Evolutionary conservation across 2,113 vertebrate genomes (phyloP), one percentile per base, ranked within the genome.

Genomic region (Platysternon megacephalum): DNA sequence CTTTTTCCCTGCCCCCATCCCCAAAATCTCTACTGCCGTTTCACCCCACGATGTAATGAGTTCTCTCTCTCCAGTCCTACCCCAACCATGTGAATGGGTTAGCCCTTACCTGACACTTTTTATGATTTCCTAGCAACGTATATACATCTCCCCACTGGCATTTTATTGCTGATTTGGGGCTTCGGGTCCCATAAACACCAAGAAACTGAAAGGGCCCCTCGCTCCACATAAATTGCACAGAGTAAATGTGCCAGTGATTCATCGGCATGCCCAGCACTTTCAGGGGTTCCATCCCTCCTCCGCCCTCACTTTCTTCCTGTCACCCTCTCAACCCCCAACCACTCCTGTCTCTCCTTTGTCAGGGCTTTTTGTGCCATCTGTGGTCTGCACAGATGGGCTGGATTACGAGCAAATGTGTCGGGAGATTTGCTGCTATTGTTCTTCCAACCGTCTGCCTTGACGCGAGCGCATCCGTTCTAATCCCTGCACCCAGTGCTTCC

Each of bases 161-260:
- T 65, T 87, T 96, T 82, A 94, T 79, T 68, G 84, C 91, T 88
- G 93, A 93, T 68, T 91, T 85, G 95, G 94, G 90, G 94, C 90
- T 32, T 58, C 65, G 88, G 52, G 79, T 79, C 90, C 93, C 91
- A 68, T 93, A 97, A 86, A 65, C 61, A 83, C 79, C 80, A 93
- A 48, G 7, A 88, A 86, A 87, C 8, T 1, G 0, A 88, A 95
- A 46, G 79, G 95, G 87, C 93, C 95, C 88, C 94, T 93, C 79
- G 93, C 65, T 79, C 85, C 53, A 46, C 46, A 84, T 95, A 97
- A 97, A 96, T 0, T 0, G 86, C 0, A 0, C 58, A 93, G 84
- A 91, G 48, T 21, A 79, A 92, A 80, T 56, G 39, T 2, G 1
- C 46, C 79, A 92, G 51, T 68, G 91, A 93, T 42, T 93, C 85